Evolutionary conservation across 2,888 invertebrate species (phyloP), one percentile per base, ranked within the genome.

Genomic region (Hydrotaea cyrtoneurina): DNA sequence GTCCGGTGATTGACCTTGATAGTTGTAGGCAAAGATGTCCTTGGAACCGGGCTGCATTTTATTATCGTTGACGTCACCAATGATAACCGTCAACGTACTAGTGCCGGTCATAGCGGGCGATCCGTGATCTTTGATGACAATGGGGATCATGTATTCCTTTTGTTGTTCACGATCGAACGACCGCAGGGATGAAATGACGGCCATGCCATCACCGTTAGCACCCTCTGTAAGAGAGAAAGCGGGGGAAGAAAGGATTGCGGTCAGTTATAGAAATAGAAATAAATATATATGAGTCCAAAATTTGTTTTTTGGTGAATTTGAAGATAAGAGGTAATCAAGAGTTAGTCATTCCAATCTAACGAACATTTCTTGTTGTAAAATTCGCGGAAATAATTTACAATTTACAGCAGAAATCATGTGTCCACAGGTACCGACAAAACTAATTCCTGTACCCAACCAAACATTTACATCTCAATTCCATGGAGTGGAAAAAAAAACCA

Each of bases 21-120:
- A 99, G 93, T 98, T 99, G 93, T 99, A 99, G 1, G 99, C 98
- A 91, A 98, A 97, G 89, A 99, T 98, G 87, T 98, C 97, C 93
- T 99, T 99, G 4, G 97, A 96, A 0, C 99, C 99, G 0, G 99
- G 98, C 91, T 97, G 97, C 98, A 99, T 99, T 93, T 98, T 97
- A 93, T 99, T 99, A 92, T 99, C 99, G 92, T 99, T 99, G 23
- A 97, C 96, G 93, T 99, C 99, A 23, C 99, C 99, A 88, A 99
- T 99, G 72, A 98, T 97, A 31, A 99, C 97, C 0, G 98, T 98
- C 50, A 99, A 93, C 0, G 98, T 98, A 90, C 98, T 98, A 11
- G 98, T 98, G 86, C 98, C 98, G 17, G 98, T 97, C 97, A 98
- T 97, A 0, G 97, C 96, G n/a, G 98, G 98, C 87, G 97, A 97